Evolutionary conservation across 1,140 invertebrate genomes (phyloP), one percentile per base, ranked within the genome.

Genomic region (Mamestra configurata): DNA sequence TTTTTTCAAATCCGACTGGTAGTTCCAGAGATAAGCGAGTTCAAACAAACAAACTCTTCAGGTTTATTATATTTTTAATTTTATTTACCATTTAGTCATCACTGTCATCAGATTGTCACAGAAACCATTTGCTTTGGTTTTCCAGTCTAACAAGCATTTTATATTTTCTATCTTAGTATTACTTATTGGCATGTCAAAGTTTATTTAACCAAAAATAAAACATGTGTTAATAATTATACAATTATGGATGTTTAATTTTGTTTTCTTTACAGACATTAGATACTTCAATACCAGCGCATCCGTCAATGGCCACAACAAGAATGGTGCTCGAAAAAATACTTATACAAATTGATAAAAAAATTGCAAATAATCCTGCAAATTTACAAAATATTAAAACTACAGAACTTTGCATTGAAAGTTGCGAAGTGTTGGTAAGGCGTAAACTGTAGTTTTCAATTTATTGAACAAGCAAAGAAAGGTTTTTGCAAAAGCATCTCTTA

Each of bases 341-440:
- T 7, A 80, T 82, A 6, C 86, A 90, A 79, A 83, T 90, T 24
- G 79, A 87, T 22, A 88, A 90, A 77, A 92, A 87, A 73, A 76
- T 84, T 2, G 73, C 80, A 1, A 84, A 88, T 13, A 64, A 79
- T 7, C 55, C 83, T 71, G 18, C 61, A 40, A 83, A 86, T 75
- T 27, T 68, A 22, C 89, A 91, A 43, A 87, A 93, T 64, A 82
- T 93, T n/a, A 93, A 93, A 83, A 66, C 92, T 22, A 80, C 86
- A 49, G 82, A 89, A 84, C 81, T 93, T 13, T 88, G 93, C n/a
- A 85, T 93, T 40, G 91, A 93, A 55, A 92, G 86, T 78, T 94
- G 93, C 80, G 90, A 92, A 83, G 82, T 91, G 37, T 77, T 94
- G 53, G 81, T 89, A 37, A 82, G 88, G 78, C 76, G 81, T 55